Percentiles rank a stretch among this genome's conserved stretches.
Conservation (phyloP, 2,113 vertebrate species). For the Archocentrus centrarchus region DNA sequence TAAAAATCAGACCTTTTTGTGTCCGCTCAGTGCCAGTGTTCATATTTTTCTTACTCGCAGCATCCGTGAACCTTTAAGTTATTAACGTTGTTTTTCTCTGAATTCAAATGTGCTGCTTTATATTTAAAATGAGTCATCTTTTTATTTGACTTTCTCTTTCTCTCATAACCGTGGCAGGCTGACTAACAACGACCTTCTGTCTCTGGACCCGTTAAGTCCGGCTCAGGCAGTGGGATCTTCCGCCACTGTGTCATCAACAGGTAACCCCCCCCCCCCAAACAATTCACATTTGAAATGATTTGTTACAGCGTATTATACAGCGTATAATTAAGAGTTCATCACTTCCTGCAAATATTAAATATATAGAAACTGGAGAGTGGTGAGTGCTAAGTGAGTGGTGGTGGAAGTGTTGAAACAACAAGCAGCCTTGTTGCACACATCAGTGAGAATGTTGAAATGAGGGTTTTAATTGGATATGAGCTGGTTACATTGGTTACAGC, state of each 20-base stretch:
- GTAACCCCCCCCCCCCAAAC: constrained; percentile 68
- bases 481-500: no score
- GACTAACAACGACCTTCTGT: constrained; percentile 90
- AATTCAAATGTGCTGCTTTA: not conserved
- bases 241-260: constrained; percentile 85
- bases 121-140: not conserved
- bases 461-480: no score
- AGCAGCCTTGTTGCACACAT: no score
- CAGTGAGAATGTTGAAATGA: no score
- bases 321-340: not conserved
- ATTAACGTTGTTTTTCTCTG: not conserved
- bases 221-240: constrained; percentile 82
- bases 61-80: not conserved
- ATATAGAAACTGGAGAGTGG: not conserved
- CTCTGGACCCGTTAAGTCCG: constrained; percentile 91
- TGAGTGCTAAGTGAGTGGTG: not conserved
- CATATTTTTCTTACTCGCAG: not conserved
- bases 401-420: no score
- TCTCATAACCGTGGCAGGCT: constrained; percentile 73
- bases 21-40: not conserved
- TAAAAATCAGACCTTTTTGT: not conserved
- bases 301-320: not conserved
- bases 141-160: not conserved
- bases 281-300: not conserved
- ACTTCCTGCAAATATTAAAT: not conserved